Percentiles rank a stretch among this genome's conserved stretches.
Evolutionary conservation across 2,797 vertebrate species (phyloP).

Genomic region (Mareca strepera): DNA sequence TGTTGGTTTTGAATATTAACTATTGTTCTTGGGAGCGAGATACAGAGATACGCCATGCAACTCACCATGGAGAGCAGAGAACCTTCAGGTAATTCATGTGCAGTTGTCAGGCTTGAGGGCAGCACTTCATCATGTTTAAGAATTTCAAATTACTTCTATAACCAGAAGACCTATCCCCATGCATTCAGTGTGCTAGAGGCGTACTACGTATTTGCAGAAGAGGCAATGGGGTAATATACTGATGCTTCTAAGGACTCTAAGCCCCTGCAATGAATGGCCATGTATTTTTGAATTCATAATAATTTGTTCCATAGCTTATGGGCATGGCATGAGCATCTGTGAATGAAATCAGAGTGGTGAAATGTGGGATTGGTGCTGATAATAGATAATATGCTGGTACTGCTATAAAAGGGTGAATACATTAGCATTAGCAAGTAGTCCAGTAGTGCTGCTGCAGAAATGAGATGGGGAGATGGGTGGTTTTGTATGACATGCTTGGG

Average conservation of each 20-base stretch:
- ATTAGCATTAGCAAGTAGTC: background rate
- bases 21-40: background rate
- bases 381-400: background rate
- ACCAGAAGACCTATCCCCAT: background rate
- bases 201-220: background rate
- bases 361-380: background rate
- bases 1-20: background rate
- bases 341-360: background rate
- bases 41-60: no score
- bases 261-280: background rate
- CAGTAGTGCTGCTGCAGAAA: background rate
- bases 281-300: background rate
- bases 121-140: background rate
- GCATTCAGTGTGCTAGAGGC: background rate
- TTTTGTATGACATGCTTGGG: background rate
- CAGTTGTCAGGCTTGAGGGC: background rate
- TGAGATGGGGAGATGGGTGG: background rate
- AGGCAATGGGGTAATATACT: background rate
- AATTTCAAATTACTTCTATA: background rate
- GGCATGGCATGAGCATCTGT: background rate
- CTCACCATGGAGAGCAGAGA: background rate
- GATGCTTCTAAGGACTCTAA: background rate
- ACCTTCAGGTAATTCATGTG: background rate
- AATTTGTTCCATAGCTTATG: background rate
- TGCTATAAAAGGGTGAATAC: background rate